Percentiles rank a stretch among this genome's conserved stretches.
Conservation (phyloP, 2,113 vertebrate genomes). For the Dromiciops gliroides region DNA sequence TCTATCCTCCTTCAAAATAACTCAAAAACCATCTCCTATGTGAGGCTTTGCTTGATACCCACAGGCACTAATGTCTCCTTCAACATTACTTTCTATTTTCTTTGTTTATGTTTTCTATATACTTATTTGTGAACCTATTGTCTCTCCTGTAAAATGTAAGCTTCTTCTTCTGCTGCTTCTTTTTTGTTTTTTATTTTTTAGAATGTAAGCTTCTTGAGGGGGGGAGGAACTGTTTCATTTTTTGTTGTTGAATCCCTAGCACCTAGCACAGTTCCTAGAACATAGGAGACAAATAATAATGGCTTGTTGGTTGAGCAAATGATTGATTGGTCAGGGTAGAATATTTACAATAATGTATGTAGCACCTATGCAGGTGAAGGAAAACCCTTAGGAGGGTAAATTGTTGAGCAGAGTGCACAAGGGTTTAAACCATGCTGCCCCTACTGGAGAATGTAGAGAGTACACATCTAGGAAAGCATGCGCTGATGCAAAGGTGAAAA, state of each 20-base stretch:
- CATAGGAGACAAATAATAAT: neutral
- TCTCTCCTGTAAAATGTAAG: neutral
- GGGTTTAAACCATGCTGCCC: too few relatives aligned
- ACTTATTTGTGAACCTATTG: neutral
- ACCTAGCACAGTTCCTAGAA: neutral
- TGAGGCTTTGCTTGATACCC: neutral
- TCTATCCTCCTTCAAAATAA: neutral
- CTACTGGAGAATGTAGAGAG: neutral
- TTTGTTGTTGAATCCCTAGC: neutral
- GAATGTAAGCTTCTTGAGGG: neutral
- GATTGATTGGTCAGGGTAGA: neutral
- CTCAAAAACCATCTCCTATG: too few relatives aligned
- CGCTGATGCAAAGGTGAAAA: neutral
- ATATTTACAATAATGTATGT: neutral
- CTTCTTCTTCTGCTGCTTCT: too few relatives aligned
- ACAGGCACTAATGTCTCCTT: neutral
- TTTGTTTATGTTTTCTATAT: neutral
- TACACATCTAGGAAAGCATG: neutral
- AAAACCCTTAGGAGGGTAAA: neutral
- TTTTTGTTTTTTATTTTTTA: too few relatives aligned
- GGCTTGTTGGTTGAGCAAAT: neutral
- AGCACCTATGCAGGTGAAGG: neutral
- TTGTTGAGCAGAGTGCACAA: too few relatives aligned
- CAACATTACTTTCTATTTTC: neutral
- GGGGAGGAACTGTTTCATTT: neutral